These are phyloP conservation scores for Aspidapion aeneum DNA, from an alignment of 2,888 invertebrate species.

Conservation along the genomic window DNA sequence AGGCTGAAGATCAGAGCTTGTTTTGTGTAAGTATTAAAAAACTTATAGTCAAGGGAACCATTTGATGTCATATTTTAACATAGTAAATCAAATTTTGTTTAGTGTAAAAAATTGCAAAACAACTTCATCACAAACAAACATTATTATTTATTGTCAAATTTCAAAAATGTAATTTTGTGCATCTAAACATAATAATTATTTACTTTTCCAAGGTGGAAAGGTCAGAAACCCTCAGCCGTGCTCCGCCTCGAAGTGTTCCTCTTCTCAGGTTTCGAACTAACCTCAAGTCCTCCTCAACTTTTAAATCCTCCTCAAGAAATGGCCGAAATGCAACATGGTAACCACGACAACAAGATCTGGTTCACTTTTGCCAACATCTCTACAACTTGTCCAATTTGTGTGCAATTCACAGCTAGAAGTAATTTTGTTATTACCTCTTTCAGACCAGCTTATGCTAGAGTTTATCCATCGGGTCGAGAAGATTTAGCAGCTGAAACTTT, in stretches of 20 bases:
- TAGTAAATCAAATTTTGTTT: too few relatives aligned
- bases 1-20: conserved; percentile 62
- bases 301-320: conserved; percentile 56
- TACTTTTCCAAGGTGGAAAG: conserved; percentile 54
- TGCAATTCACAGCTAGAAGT: conserved; percentile 58
- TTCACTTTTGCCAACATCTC: conserved; percentile 61
- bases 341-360: conserved; percentile 60
- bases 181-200: background rate
- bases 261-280: conserved; percentile 62
- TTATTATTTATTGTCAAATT: too few relatives aligned
- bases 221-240: conserved; percentile 57
- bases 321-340: conserved; percentile 59
- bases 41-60: too few relatives aligned
- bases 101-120: too few relatives aligned
- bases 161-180: too few relatives aligned
- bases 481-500: conserved; percentile 62
- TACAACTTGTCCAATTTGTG: conserved; percentile 58
- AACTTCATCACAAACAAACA: too few relatives aligned
- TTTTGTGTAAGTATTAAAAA: conserved; percentile 52
- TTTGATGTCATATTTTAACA: too few relatives aligned
- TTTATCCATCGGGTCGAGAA: conserved; percentile 59
- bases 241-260: conserved; percentile 59
- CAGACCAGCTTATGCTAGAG: conserved; percentile 60
- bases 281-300: conserved; percentile 47
- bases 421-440: conserved; percentile 59